phyloP scores from a whole-genome alignment of 2,113 vertebrate genomes.

The Oreochromis aureus region DNA sequence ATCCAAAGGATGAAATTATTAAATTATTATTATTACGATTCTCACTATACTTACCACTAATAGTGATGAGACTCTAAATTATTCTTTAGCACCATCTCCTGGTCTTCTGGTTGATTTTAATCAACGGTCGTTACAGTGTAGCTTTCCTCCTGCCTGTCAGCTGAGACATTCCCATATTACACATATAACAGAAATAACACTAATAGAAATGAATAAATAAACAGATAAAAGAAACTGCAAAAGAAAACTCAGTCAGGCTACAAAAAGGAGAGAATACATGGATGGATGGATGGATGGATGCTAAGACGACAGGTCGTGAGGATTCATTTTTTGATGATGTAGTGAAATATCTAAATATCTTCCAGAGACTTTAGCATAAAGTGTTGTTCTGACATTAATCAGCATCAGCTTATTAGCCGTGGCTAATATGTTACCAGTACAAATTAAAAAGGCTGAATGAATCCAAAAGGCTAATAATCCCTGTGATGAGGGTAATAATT shows the following conservation, averaged over 20 bases:
- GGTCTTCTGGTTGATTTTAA: background rate
- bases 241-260: background rate
- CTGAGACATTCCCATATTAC: background rate
- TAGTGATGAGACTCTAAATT: background rate
- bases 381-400: accelerated
- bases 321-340: background rate
- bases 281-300: background rate
- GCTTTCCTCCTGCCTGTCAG: background rate
- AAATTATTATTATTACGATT: background rate
- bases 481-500: background rate
- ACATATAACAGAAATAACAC: background rate
- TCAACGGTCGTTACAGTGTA: background rate
- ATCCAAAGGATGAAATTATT: background rate
- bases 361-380: background rate
- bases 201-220: background rate
- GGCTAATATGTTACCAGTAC: background rate
- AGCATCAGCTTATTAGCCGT: background rate
- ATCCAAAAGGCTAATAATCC: background rate
- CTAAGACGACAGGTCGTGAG: background rate
- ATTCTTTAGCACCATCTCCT: background rate
- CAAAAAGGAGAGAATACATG: background rate
- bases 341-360: background rate
- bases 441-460: background rate
- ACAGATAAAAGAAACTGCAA: background rate
- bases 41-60: background rate